phyloP scores from a whole-genome alignment of 1,140 invertebrate genomes.

The Diabrotica virgifera region DNA sequence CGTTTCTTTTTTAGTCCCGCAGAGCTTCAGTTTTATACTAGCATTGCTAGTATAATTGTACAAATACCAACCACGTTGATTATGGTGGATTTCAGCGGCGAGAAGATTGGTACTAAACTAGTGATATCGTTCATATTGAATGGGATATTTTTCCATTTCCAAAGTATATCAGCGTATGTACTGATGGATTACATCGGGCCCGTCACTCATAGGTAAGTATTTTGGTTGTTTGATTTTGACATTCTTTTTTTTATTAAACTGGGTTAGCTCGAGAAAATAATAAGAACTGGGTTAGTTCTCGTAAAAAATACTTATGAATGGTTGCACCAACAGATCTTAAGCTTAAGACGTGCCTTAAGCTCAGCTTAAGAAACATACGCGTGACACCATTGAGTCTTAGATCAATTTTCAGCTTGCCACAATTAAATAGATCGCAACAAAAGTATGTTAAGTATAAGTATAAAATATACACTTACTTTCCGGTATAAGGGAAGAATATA shows the following conservation, averaged over 20 bases:
- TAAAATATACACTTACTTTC: too few species aligned
- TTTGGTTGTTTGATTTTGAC: neutral
- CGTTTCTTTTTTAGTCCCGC: constrained; percentile 72
- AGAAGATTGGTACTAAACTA: constrained; percentile 54
- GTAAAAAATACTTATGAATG: too few species aligned
- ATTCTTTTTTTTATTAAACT: neutral
- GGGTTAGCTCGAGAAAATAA: too few species aligned
- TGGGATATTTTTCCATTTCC: constrained; percentile 82
- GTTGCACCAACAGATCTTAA: too few species aligned
- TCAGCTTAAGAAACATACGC: too few species aligned
- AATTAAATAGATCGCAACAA: too few species aligned
- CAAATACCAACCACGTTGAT: constrained; percentile 74
- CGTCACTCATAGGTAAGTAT: constrained; percentile 76
- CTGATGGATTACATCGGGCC: constrained; percentile 85
- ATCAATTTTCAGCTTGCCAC: too few species aligned
- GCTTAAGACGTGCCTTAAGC: too few species aligned
- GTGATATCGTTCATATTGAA: constrained; percentile 68
- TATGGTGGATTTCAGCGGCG: constrained; percentile 62
- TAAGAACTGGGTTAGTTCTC: too few species aligned
- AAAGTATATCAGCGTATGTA: constrained; percentile 83
- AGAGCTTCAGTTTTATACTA: constrained; percentile 83
- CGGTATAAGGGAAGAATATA: too few species aligned
- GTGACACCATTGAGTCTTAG: too few species aligned
- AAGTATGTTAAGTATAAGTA: too few species aligned
- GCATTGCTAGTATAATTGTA: constrained; percentile 73